phyloP scores from a whole-genome alignment of 2,797 vertebrate genomes.

The Chelmon rostratus region DNA sequence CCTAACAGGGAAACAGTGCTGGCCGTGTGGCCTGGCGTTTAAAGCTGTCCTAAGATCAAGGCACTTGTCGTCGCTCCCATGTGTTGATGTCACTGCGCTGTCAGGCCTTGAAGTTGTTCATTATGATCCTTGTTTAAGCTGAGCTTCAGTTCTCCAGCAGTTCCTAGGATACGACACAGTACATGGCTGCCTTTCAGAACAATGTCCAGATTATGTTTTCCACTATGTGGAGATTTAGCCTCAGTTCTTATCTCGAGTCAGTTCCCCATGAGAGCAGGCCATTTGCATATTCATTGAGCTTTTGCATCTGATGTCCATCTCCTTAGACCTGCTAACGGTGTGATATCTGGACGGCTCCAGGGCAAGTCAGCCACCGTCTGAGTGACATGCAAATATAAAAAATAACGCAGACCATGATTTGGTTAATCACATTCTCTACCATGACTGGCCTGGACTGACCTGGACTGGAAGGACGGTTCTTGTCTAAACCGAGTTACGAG shows the following conservation, averaged over 20 bases:
- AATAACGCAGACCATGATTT: conserved; percentile 38
- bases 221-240: conserved; percentile 8
- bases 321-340: conserved; percentile 58
- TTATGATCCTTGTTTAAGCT: conserved; percentile 20
- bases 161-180: not conserved
- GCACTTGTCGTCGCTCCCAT: conserved; percentile 35
- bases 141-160: conserved; percentile 11
- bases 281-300: conserved; percentile 72
- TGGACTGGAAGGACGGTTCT: conserved; percentile 23
- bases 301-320: conserved; percentile 56
- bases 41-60: conserved; percentile 50
- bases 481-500: conserved; percentile 29
- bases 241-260: conserved; percentile 29
- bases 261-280: conserved; percentile 44
- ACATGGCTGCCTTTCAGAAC: conserved; percentile 1
- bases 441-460: conserved; percentile 44
- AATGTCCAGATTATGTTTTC: conserved; percentile 10
- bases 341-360: conserved; percentile 67
- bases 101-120: conserved; percentile 27
- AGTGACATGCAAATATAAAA: conserved; percentile 78
- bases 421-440: conserved; percentile 67
- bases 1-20: conserved; percentile 30
- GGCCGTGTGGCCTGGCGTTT: conserved; percentile 41
- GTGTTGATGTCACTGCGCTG: conserved; percentile 50
- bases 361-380: conserved; percentile 74